Conservation (phyloP, 2,888 invertebrate genomes). For the Pammene fasciana region DNA sequence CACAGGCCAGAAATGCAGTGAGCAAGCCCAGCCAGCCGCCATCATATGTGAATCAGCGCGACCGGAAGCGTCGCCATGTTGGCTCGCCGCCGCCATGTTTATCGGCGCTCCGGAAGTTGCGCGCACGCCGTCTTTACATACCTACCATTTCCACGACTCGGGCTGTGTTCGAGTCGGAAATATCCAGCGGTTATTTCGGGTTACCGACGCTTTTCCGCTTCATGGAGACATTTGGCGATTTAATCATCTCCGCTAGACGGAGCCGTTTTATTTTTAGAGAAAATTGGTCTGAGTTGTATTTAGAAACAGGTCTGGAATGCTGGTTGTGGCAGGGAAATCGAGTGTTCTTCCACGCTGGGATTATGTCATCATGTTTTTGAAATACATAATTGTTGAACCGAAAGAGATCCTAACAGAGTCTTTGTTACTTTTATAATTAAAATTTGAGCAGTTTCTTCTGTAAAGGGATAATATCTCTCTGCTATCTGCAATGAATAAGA, state of each 20-base stretch:
- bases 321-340: slow-evolving; percentile 36
- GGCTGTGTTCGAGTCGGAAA: slow-evolving; percentile 76
- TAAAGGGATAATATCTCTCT: too few relatives aligned
- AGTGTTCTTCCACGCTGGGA: slow-evolving; percentile 30
- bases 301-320: slow-evolving; percentile 41
- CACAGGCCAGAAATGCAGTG: slow-evolving; percentile 79
- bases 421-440: too few relatives aligned
- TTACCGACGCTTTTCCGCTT: slow-evolving; percentile 77
- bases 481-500: too few relatives aligned
- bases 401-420: not conserved
- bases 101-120: slow-evolving; percentile 81
- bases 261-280: slow-evolving; percentile 71
- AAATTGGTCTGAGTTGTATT: slow-evolving; percentile 55
- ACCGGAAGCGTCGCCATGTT: slow-evolving; percentile 82
- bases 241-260: slow-evolving; percentile 76
- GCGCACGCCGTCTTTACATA: slow-evolving; percentile 77
- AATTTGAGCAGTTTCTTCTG: too few relatives aligned
- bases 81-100: slow-evolving; percentile 79
- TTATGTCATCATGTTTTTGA: slow-evolving; percentile 32
- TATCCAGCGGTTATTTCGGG: slow-evolving; percentile 77
- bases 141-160: slow-evolving; percentile 67
- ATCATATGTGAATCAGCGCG: slow-evolving; percentile 78
- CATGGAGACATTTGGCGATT: slow-evolving; percentile 74
- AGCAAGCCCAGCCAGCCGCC: slow-evolving; percentile 73
- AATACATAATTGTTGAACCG: not conserved